Base-by-base conservation (phyloP, 1,140 invertebrate species). In the Telenomus remus region DNA sequence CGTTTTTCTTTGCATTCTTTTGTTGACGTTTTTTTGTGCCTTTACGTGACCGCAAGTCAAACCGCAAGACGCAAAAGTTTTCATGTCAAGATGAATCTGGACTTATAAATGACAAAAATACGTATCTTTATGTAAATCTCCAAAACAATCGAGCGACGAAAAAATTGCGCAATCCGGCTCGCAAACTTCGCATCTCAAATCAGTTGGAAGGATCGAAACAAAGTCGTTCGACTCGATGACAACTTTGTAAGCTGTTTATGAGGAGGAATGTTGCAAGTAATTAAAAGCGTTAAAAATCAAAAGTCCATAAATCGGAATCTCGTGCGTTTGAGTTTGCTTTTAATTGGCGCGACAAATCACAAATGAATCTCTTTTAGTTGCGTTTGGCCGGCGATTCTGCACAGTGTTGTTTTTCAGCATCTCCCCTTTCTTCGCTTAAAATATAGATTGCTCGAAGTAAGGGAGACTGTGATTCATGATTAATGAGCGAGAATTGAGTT, bases 361-460 rank as follows among this genome's bases (percentile, higher is more conserved):
- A 27, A 27, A 27, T 3, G 2, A 27, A 27, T 27, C 6, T 27
- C 19, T 27, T 27, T 27, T 27, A 27, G 19, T 27, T 27, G n/a
- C n/a, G n/a, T 27, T 27, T 27, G 6, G 19, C 6, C 6, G 19
- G 19, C n/a, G n/a, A n/a, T n/a, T n/a, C n/a, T n/a, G n/a, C n/a
- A n/a, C n/a, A n/a, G n/a, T 27, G 19, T 27, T 27, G 19, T 27
- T 1, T 27, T 27, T 6, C 19, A 27, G 19, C 19, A n/a, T n/a
- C n/a, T n/a, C 19, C 19, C 37, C 3, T 39, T 39, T 39, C 37
- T 39, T n/a, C 37, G 3, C 37, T 56, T 42, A 50, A 70, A 70
- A 70, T 70, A 70, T 70, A 70, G 60, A 61, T 70, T 49, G 57
- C 43, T 44, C 11, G 53, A 63, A 70, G 56, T 44, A 15, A 50